Evolutionary conservation across 2,113 vertebrate species (phyloP).

Genomic region (Peromyscus maniculatus): DNA sequence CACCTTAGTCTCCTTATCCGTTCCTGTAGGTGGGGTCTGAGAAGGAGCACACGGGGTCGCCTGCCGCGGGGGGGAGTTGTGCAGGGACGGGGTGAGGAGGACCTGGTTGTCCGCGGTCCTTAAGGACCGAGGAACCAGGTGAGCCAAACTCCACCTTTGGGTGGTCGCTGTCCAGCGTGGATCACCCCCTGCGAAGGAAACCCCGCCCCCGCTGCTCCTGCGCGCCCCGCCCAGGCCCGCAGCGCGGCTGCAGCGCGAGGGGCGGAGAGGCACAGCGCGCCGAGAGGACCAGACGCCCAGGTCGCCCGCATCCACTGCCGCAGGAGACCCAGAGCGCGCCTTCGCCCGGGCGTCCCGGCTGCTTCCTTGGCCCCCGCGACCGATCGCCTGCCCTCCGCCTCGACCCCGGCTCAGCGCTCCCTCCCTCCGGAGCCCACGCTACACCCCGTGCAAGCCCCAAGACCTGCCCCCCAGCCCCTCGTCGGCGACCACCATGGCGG

Average conservation of each 20-base stretch:
- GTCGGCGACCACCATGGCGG: conserved; percentile 90
- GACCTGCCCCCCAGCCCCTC: conserved; percentile 22
- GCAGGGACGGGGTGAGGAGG: neutral
- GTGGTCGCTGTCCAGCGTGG: neutral
- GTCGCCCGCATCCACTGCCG: conserved; percentile 67
- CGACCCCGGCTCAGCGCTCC: conserved; percentile 27
- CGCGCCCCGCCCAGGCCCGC: conserved; percentile 81
- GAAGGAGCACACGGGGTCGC: neutral
- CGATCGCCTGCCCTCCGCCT: neutral
- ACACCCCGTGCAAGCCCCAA: neutral
- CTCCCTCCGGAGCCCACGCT: neutral
- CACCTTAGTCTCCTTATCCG: neutral
- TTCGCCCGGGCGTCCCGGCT: neutral
- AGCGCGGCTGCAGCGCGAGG: conserved; percentile 80
- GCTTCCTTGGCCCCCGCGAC: neutral
- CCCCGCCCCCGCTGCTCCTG: conserved; percentile 60
- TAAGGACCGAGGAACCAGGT: neutral
- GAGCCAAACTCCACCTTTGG: neutral
- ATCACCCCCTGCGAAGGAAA: conserved; percentile 2
- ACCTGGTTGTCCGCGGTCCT: neutral
- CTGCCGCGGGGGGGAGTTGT: neutral
- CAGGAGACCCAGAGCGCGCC: conserved; percentile 39
- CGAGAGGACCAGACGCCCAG: conserved; percentile 52
- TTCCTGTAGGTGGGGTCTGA: conserved; percentile 52
- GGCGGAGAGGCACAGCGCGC: conserved; percentile 78